Conservation (phyloP, 2,113 vertebrate genomes). For the Rhombomys opimus region DNA sequence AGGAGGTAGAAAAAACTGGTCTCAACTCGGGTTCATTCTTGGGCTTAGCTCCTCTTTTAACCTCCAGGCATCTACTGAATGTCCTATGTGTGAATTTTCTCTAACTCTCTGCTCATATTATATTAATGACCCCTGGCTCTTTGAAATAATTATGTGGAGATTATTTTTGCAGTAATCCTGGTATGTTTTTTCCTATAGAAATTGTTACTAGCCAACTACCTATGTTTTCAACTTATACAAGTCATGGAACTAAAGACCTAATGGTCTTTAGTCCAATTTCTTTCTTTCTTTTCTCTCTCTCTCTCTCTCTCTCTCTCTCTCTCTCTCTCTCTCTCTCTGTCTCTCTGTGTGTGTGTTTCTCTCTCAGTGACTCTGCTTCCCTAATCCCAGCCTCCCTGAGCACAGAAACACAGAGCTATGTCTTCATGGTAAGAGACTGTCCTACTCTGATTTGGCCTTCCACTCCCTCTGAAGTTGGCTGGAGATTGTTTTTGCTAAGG, state of each 20-base stretch:
- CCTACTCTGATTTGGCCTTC: not conserved
- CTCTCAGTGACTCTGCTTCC: constrained; percentile 23
- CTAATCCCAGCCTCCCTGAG: not conserved
- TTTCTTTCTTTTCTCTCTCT: not conserved
- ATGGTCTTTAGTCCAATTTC: not conserved
- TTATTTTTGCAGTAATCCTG: not conserved
- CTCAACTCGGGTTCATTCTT: not conserved
- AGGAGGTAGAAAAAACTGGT: not conserved
- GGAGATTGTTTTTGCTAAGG: not conserved
- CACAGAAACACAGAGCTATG: not conserved
- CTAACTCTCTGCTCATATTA: not conserved
- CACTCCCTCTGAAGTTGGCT: not conserved
- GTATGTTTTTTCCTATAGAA: not conserved
- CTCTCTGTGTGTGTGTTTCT: no score
- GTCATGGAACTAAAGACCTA: not conserved
- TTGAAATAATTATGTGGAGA: not conserved
- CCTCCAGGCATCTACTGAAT: not conserved
- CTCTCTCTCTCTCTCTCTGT: no score
- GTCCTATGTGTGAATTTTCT: not conserved
- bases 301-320: no score
- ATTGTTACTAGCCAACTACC: not conserved
- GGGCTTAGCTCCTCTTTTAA: constrained; percentile 24
- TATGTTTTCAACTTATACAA: not conserved
- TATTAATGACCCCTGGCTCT: not conserved
- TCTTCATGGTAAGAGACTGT: not conserved